Evolutionary conservation across 2,888 invertebrate genomes (phyloP).

Genomic region (Allygus modestus): DNA sequence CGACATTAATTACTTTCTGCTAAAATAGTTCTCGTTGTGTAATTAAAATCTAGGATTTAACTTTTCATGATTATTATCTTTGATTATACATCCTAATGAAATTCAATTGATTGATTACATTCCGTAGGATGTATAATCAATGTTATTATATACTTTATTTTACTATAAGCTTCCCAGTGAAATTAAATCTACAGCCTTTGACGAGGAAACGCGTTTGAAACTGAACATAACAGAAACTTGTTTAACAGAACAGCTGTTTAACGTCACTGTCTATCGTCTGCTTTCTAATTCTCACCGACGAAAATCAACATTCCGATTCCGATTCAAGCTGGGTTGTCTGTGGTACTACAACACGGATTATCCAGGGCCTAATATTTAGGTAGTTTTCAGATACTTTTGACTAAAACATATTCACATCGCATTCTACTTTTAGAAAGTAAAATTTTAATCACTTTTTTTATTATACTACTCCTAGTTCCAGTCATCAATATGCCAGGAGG

Average conservation of each 20-base stretch:
- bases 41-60: too few relatives aligned
- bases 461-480: background rate
- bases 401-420: background rate
- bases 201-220: too few relatives aligned
- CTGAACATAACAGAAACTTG: too few relatives aligned
- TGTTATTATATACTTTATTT: too few relatives aligned
- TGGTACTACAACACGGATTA: background rate
- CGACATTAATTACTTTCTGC: too few relatives aligned
- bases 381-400: background rate
- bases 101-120: too few relatives aligned
- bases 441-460: background rate
- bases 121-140: too few relatives aligned
- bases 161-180: too few relatives aligned
- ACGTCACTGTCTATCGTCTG: constrained; percentile 11
- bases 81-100: too few relatives aligned
- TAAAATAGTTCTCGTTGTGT: too few relatives aligned
- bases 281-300: background rate
- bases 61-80: too few relatives aligned
- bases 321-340: background rate
- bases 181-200: too few relatives aligned
- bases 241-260: background rate
- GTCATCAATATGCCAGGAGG: constrained; percentile 52
- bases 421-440: background rate
- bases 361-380: background rate
- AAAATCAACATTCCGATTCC: background rate